phyloP scores from a whole-genome alignment of 2,113 vertebrate species.

The Nyctibius bracteatus region DNA sequence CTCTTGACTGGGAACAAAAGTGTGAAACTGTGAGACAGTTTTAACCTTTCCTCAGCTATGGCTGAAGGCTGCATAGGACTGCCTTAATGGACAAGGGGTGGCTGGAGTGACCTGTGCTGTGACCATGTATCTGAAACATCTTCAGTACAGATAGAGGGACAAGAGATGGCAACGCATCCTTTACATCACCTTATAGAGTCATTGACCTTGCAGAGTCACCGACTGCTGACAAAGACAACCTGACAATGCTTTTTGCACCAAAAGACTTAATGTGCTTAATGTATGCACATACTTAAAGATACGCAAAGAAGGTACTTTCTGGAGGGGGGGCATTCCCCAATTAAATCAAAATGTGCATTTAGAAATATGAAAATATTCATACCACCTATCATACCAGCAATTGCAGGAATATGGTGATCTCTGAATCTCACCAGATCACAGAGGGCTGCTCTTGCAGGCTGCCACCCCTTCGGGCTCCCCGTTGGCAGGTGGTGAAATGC shows the following conservation, averaged over 20 bases:
- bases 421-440: background rate
- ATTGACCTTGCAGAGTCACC: background rate
- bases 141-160: background rate
- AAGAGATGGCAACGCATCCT: background rate
- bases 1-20: background rate
- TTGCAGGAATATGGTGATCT: background rate
- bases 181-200: background rate
- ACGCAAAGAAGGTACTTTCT: background rate
- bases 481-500: background rate
- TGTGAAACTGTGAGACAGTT: background rate
- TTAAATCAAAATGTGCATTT: background rate
- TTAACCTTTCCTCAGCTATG: background rate
- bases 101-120: background rate
- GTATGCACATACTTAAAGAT: background rate
- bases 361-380: background rate
- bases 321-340: accelerated
- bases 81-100: background rate
- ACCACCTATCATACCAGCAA: background rate
- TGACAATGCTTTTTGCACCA: background rate
- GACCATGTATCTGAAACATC: background rate
- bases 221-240: background rate
- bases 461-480: background rate
- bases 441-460: background rate
- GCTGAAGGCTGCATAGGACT: background rate
- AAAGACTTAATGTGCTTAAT: background rate